phyloP scores from a whole-genome alignment of 2,888 invertebrate species.

The Keiferia lycopersicella region DNA sequence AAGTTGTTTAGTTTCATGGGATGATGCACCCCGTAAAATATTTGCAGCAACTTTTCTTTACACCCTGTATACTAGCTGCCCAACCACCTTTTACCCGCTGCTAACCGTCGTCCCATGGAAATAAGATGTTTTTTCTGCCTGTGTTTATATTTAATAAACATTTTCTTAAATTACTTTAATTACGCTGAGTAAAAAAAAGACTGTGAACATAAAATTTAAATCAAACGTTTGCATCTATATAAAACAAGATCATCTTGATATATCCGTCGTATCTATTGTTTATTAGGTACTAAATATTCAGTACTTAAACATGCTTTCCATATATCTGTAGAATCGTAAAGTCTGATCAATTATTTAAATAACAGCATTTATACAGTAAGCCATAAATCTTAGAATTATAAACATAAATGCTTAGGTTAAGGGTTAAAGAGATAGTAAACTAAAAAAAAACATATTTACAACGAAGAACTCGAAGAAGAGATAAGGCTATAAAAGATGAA shows the following conservation, averaged over 20 bases:
- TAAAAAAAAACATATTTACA: conserved; percentile 16
- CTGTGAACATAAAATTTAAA: background rate
- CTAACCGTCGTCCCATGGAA: too few species aligned
- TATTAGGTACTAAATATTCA: background rate
- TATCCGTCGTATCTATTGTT: background rate
- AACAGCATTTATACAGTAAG: background rate
- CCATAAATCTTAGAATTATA: conserved; percentile 12
- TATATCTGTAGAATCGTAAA: conserved; percentile 3
- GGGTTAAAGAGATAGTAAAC: conserved; percentile 5
- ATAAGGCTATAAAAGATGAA: conserved; percentile 14
- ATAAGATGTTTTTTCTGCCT: too few species aligned
- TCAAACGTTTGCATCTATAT: background rate
- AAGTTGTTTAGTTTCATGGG: too few species aligned
- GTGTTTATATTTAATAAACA: too few species aligned
- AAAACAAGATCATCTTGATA: background rate
- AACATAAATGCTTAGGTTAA: conserved; percentile 5
- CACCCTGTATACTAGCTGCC: too few species aligned
- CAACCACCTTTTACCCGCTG: too few species aligned
- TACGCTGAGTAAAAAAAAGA: too few species aligned
- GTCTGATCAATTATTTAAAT: background rate
- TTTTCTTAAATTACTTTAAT: too few species aligned
- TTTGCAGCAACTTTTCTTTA: too few species aligned
- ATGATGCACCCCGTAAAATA: too few species aligned
- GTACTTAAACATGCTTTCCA: background rate
- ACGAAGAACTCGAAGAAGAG: background rate